Evolutionary conservation across 2,797 vertebrate genomes (phyloP).

Genomic region (Melanotaenia pygmaea): DNA sequence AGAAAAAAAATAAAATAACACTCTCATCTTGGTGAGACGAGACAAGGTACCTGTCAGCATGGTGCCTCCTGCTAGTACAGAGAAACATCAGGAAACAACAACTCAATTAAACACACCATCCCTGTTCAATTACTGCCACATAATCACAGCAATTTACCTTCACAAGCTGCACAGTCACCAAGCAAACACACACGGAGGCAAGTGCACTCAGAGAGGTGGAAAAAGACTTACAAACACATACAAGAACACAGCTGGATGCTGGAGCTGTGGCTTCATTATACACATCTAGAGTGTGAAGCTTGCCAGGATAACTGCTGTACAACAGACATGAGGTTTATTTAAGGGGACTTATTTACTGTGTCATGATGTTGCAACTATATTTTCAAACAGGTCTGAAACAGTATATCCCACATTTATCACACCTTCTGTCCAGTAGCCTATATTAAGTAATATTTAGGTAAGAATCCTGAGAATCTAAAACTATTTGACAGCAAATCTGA

Average conservation of each 20-base stretch:
- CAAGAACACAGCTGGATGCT: slow-evolving; percentile 24
- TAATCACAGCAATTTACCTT: slow-evolving; percentile 84
- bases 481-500: not conserved
- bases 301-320: slow-evolving; percentile 17
- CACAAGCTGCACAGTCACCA: slow-evolving; percentile 69
- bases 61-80: slow-evolving; percentile 69
- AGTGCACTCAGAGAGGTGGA: slow-evolving; percentile 24
- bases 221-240: slow-evolving; percentile 25
- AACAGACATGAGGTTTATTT: slow-evolving; percentile 3
- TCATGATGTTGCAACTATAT: slow-evolving; percentile 13
- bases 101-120: slow-evolving; percentile 85
- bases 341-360: slow-evolving; percentile 28
- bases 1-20: slow-evolving; percentile 24
- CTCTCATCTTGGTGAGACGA: slow-evolving; percentile 49
- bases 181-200: slow-evolving; percentile 61
- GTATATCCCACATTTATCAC: not conserved
- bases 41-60: slow-evolving; percentile 74
- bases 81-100: slow-evolving; percentile 81
- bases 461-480: not conserved
- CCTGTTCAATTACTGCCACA: slow-evolving; percentile 84
- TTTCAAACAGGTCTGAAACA: slow-evolving; percentile 1
- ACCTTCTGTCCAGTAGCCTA: not conserved
- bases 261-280: slow-evolving; percentile 50
- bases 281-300: slow-evolving; percentile 41
- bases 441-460: not conserved